Evolutionary conservation across 2,888 invertebrate species (phyloP).

Genomic region (Leucoma salicis): DNA sequence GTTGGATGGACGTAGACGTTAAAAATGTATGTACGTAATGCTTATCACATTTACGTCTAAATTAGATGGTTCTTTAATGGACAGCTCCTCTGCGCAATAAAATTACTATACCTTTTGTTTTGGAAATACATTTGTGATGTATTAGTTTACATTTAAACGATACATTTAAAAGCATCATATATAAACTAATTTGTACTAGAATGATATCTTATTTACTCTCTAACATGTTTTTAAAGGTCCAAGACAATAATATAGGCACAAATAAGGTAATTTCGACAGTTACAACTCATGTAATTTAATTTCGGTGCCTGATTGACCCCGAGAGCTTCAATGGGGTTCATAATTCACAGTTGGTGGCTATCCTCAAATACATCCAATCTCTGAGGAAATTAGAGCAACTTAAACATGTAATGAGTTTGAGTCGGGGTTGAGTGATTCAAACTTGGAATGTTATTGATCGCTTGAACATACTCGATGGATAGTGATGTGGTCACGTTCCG

Average conservation of each 20-base stretch:
- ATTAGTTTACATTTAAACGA: not conserved
- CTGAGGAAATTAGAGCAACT: conserved; percentile 74
- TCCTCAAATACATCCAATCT: conserved; percentile 65
- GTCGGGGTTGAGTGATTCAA: conserved; percentile 47
- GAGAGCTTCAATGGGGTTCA: conserved; percentile 51
- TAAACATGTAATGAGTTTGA: conserved; percentile 57
- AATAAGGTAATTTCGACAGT: conserved; percentile 10
- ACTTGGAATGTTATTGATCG: conserved; percentile 36
- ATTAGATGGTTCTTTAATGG: conserved; percentile 31
- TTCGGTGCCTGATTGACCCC: conserved; percentile 47
- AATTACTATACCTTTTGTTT: conserved; percentile 12
- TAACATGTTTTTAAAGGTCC: not conserved
- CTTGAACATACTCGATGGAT: conserved; percentile 15
- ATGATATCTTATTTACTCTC: not conserved
- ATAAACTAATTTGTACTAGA: not conserved
- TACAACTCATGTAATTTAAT: conserved; percentile 35
- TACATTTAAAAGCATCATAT: not conserved
- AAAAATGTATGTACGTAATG: conserved; percentile 37
- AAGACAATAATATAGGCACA: not conserved
- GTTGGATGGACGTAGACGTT: conserved; percentile 29
- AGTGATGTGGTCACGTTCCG: conserved; percentile 20
- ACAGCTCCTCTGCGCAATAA: conserved; percentile 29
- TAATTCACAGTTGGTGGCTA: conserved; percentile 61
- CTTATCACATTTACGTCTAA: conserved; percentile 29
- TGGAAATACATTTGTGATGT: conserved; percentile 2